A percentile compares a stretch with the other conserved stretches of the same genome.
phyloP scores from a whole-genome alignment of 1,140 invertebrate species.

The Euglossa dilemma region DNA sequence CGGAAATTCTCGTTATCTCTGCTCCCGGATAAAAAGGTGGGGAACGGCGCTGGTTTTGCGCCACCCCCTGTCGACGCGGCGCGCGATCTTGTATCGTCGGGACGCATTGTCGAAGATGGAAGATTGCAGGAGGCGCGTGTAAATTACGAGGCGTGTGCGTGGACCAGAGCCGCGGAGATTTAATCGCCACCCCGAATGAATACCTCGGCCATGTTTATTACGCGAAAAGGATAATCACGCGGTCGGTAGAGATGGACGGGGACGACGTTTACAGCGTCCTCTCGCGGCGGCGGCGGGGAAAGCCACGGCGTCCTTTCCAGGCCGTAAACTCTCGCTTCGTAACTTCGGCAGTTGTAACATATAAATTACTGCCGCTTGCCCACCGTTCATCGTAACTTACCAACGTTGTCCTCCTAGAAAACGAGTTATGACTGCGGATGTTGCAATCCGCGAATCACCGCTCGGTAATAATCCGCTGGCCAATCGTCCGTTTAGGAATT shows the following conservation, averaged over 20 bases:
- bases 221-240: conserved; percentile 52
- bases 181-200: conserved; percentile 33
- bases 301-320: neutral
- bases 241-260: conserved; percentile 22
- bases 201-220: conserved; percentile 42
- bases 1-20: neutral
- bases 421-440: conserved; percentile 52
- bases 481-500: conserved; percentile 8
- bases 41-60: neutral
- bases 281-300: neutral
- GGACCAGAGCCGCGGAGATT: conserved; percentile 20
- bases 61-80: neutral
- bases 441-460: conserved; percentile 43
- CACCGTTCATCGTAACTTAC: conserved; percentile 49
- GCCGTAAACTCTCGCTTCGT: conserved; percentile 51
- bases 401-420: conserved; percentile 50
- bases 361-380: conserved; percentile 59
- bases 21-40: neutral
- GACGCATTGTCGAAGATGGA: conserved; percentile 16
- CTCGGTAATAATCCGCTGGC: neutral
- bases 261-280: conserved; percentile 39
- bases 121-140: conserved; percentile 20
- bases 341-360: conserved; percentile 66
- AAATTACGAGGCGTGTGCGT: conserved; percentile 41
- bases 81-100: conserved; percentile 3